A percentile compares a stretch with the other conserved stretches of the same genome.
phyloP scores from a whole-genome alignment of 2,888 invertebrate genomes.

The Drosophila barbarae region DNA sequence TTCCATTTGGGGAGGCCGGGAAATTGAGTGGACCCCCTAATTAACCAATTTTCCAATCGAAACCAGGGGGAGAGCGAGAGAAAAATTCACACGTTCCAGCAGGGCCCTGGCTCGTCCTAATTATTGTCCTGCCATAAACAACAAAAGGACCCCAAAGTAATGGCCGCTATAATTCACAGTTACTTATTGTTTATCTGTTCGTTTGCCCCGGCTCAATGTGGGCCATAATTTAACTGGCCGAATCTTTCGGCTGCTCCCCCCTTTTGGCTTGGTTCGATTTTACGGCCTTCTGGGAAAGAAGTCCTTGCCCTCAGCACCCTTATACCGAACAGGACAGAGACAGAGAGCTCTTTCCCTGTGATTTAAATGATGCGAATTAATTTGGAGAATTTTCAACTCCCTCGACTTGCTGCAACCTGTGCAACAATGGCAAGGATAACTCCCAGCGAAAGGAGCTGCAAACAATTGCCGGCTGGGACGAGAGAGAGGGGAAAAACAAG shows the following conservation, averaged over 20 bases:
- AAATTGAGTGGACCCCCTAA: conserved; percentile 56
- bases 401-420: conserved; percentile 19
- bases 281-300: conserved; percentile 13
- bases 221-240: conserved; percentile 69
- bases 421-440: conserved; percentile 30
- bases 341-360: conserved; percentile 45
- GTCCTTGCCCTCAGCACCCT: neutral
- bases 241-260: conserved; percentile 7
- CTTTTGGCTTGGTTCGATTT: conserved; percentile 29
- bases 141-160: conserved; percentile 63
- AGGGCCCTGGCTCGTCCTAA: conserved; percentile 50
- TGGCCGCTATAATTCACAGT: conserved; percentile 76
- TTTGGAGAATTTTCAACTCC: conserved; percentile 58
- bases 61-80: neutral
- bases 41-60: conserved; percentile 65
- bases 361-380: conserved; percentile 76
- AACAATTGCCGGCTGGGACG: conserved; percentile 25
- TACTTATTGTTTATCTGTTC: conserved; percentile 77
- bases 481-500: conserved; percentile 13
- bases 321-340: neutral
- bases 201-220: conserved; percentile 72
- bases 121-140: conserved; percentile 75
- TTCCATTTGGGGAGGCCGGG: conserved; percentile 3
- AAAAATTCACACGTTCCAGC: conserved; percentile 16
- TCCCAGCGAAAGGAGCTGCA: conserved; percentile 15